Base-by-base conservation (phyloP, 2,113 vertebrate genomes). In the Sylvia atricapilla region DNA sequence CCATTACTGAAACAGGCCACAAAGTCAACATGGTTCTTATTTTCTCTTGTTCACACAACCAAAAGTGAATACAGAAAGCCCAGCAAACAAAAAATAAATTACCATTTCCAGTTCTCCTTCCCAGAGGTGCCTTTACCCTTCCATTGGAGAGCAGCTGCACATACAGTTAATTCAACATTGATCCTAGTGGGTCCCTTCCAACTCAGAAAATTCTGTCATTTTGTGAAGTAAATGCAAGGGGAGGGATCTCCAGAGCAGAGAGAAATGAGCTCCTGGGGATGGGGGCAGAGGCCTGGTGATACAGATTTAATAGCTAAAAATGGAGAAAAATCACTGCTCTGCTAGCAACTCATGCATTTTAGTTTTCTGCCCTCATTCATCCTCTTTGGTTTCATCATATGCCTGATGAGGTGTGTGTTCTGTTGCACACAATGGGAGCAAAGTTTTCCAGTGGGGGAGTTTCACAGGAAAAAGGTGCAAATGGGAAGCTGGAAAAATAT, bases 371-470 rank as follows among this genome's bases (percentile, higher is more conserved):
- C 35, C n/a, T 73, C 30, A 24, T 74, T 82, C 49, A n/a, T 31
- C 20, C 9, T 62, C 20, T 53, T 37, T 56, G 6, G 15, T 28
- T 73, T 15, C 22, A 52, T 31, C 15, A 17, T 33, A 3, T 15
- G 10, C 18, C 17, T 33, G 33, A 8, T 0, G 2, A 47, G 1
- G 1, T 27, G 4, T 24, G 8, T 31, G 8, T n/a, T 28, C 9
- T 4, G 4, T 68, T 75, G 5, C n/a, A 73, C 30, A 60, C 11
- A 16, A 35, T 0, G 4, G 55, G 5, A 39, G 6, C 9, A 64
- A 53, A 43, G 7, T 16, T 82, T 82, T 64, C 60, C 33, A 46
- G 9, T 6, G 22, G 13, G 10, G 4, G 20, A 72, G 9, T 27
- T 90, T 56, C 58, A 66, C 9, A 58, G n/a, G n/a, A 37, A 69